Base-by-base conservation (phyloP, 1,140 invertebrate species). In the Lordiphosa collinella region DNA sequence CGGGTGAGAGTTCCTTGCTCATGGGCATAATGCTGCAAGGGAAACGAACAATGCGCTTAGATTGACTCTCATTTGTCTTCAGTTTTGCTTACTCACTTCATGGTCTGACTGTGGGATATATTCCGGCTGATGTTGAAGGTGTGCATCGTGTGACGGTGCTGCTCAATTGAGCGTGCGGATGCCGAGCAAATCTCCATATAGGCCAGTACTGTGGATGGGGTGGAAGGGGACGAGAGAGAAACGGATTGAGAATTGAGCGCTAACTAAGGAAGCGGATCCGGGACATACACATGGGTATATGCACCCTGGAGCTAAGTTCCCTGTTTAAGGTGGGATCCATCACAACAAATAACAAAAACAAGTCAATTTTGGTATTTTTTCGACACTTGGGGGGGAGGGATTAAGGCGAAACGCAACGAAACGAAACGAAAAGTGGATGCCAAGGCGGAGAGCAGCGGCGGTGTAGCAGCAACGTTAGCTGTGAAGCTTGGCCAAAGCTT, bases 141-240 rank as follows among this genome's bases (percentile, higher is more conserved):
- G 84, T 96, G 95, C 74, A 96, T 92, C 2, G 95, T 96, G 86
- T 96, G 95, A 9, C 86, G 86, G 58, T 87, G 79, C 36, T 79
- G 80, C 51, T 73, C 85, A 43, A 87, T 91, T 58, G 90, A 91
- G 50, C 90, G 90, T 18, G 90, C 89, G 18, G 94, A 93, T 71
- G 95, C 94, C 52, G 94, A 94, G 90, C 95, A 97, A 87, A 97
- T 96, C 89, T 97, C 95, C 96, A 98, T 97, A 90, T 98, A 98
- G 38, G 95, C 96, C 93, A 97, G 96, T 71, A 98, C 96, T 97
- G 92, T 55, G 92, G 37, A n/a, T n/a, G n/a, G n/a, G n/a, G n/a
- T n/a, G n/a, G n/a, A n/a, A n/a, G 92, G 25, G 7, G 14, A 34
- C 9, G 29, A 22, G 4, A 29, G 18, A 47, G 10, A 52, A 18